Conservation (phyloP, 2,888 invertebrate species). For the Scotopteryx bipunctaria region DNA sequence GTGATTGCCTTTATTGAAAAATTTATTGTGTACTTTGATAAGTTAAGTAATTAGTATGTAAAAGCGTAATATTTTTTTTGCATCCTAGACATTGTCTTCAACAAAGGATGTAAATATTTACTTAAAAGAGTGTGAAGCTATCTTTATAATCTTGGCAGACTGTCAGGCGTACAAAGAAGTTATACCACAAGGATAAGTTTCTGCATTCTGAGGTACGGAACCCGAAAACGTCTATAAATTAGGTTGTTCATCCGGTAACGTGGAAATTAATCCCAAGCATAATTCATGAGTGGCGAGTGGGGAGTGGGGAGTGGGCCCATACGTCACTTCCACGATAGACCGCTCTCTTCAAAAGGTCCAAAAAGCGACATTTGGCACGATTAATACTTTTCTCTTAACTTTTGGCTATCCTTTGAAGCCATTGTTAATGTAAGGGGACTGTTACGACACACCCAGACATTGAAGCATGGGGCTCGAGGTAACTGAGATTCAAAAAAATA, state of each 20-base stretch:
- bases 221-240: conserved; percentile 35
- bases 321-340: conserved; percentile 51
- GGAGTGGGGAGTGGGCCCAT: conserved; percentile 36
- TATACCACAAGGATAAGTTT: not conserved
- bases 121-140: too few relatives aligned
- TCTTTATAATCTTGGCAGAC: too few relatives aligned
- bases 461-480: too few relatives aligned
- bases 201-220: conserved; percentile 12
- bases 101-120: too few relatives aligned
- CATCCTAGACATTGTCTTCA: too few relatives aligned
- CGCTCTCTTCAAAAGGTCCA: conserved; percentile 35
- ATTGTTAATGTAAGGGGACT: not conserved
- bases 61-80: too few relatives aligned
- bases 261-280: conserved; percentile 53
- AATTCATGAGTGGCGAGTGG: conserved; percentile 46
- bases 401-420: conserved; percentile 13
- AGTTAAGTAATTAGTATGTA: too few relatives aligned
- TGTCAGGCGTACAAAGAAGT: too few relatives aligned
- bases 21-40: too few relatives aligned
- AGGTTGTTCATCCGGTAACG: conserved; percentile 42
- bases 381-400: conserved; percentile 18
- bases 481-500: too few relatives aligned
- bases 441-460: too few relatives aligned
- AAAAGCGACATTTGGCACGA: conserved; percentile 22
- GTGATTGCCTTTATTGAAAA: too few relatives aligned